Conservation (phyloP, 2,888 invertebrate species). For the Trissolcus japonicus region DNA sequence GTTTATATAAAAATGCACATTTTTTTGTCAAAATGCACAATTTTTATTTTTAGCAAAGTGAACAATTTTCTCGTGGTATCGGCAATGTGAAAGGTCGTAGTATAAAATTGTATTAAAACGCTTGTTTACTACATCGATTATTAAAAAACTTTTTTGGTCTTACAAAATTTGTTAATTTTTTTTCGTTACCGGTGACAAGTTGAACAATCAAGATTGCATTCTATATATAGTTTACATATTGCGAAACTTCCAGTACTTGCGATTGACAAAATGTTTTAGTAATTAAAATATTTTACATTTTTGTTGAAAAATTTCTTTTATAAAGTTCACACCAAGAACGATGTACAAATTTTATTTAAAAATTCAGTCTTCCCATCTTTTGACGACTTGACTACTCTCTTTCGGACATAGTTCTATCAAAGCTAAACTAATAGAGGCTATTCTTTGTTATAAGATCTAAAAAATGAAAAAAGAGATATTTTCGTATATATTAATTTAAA, state of each 20-base stretch:
- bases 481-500: conserved; percentile 5
- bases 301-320: neutral
- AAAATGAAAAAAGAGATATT: neutral
- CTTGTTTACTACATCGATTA: conserved; percentile 26
- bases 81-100: conserved; percentile 18
- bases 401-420: conserved; percentile 4
- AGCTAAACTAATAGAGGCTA: conserved; percentile 4
- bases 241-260: conserved; percentile 1
- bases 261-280: conserved; percentile 2
- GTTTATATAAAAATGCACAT: conserved; percentile 18
- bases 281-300: conserved; percentile 10
- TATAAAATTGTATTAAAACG: conserved; percentile 24
- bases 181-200: neutral
- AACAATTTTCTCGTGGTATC: conserved; percentile 48
- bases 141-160: conserved; percentile 18
- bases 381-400: conserved; percentile 4
- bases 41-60: conserved; percentile 18
- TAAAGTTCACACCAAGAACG: neutral
- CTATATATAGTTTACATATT: neutral
- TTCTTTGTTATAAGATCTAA: neutral
- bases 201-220: conserved; percentile 5
- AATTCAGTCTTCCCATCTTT: conserved; percentile 11
- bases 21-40: conserved; percentile 7
- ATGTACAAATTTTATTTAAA: conserved; percentile 2
- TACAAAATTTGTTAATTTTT: conserved; percentile 19